Evolutionary conservation across 2,113 vertebrate genomes (phyloP), one percentile per base, ranked within the genome.

Genomic region (Burhinus oedicnemus): DNA sequence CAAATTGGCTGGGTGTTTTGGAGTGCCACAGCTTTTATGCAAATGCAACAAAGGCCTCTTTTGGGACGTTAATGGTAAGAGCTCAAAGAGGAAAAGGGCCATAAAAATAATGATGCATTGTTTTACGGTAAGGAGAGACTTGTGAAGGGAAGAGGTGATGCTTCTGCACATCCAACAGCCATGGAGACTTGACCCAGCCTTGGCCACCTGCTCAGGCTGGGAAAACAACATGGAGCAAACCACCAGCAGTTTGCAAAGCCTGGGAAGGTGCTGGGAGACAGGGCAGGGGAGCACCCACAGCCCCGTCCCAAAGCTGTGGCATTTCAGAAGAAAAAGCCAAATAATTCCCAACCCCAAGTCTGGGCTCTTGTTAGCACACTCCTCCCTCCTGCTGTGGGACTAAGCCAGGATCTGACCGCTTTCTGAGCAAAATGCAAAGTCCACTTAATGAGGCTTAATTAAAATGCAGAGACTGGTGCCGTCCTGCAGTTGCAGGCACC

Each of bases 361-460:
- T 16, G 38, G 20, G 22, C 25, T 72, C 54, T 10, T 5, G 4
- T 45, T 32, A 62, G 11, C 62, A 15, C n/a, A 2, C 2, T 55
- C 64, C 8, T 69, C 27, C 1, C 32, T 64, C 17, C 55, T 1
- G 0, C 52, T 34, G 27, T 32, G n/a, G 29, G 65, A 6, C 44
- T 16, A 2, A 57, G 2, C 57, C 19, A 20, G 61, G 64, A 44
- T 18, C 45, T 20, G 49, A 25, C 15, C 3, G 0, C 22, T 66
- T 32, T 36, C 49, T 5, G 38, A 86, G 71, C n/a, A 42, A 44
- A 71, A 23, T 1, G 3, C 38, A 17, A 84, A 79, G 34, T 60
- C n/a, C 32, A 26, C 25, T 93, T 95, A 89, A 90, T 11, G n/a
- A 94, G 70, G 36, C 38, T 79, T 91, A 83, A 97, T 93, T 93